Evolutionary conservation across 1,140 invertebrate genomes (phyloP), one percentile per base, ranked within the genome.

Genomic region (Spodoptera frugiperda): DNA sequence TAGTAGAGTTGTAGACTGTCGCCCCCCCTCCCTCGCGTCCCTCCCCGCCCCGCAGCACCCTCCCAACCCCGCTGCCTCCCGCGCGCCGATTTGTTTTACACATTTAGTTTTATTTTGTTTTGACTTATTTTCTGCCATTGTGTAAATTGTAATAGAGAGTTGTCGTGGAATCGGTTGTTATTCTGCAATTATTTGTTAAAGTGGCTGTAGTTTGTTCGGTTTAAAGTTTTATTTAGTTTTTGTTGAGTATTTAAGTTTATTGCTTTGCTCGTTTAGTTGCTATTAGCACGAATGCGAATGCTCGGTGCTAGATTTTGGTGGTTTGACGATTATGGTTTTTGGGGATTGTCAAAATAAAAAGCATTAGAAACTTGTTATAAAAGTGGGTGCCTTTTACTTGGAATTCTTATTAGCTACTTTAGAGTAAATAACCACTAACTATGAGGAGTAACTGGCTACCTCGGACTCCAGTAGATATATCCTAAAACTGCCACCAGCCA

Each of bases 21-120:
- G 79, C 77, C 80, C 80, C 61, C 77, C 78, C 79, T 25, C 19
- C 10, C 59, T 63, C 73, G 17, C 79, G 55, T 76, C 63, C 46
- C 73, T 70, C 21, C 70, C 53, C 59, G 33, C 46, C 79, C 55
- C 49, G 14, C 59, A 8, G 57, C 53, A 46, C 61, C 61, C 68
- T 57, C 30, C 71, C 71, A 59, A 0, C 49, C 80, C 79, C 75
- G 77, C 71, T 65, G 70, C 78, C 78, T 79, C 73, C 65, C 77
- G 71, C 68, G 30, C 75, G 78, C 76, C 89, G 87, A 87, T 91
- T 92, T 90, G 89, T 91, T 93, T 91, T 85, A 89, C 89, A 88
- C 88, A 92, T 91, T 65, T 92, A 92, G 88, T 91, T 91, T 92
- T 91, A 90, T 92, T 89, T 88, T 89, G 85, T 89, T 88, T 88